Base-by-base conservation (phyloP, 2,797 vertebrate genomes). In the Heteromormyrus szaboi region DNA sequence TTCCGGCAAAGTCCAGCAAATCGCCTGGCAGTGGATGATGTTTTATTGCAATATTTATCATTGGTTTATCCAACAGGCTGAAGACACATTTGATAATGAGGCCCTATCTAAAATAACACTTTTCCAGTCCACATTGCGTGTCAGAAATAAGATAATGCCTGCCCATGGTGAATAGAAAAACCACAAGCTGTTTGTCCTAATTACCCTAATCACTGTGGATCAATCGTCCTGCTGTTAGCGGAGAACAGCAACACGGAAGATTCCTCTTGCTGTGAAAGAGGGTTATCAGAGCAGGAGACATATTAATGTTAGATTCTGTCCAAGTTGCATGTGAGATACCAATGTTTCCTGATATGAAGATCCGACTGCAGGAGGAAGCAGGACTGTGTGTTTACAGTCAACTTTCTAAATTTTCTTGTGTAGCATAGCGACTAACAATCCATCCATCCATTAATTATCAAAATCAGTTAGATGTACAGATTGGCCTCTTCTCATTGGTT, bases 151-250 rank as follows among this genome's bases (percentile, higher is more conserved):
- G 41, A 48, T 22, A 84, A 48, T 84, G 46, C 81, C 46, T 25
- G 46, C n/a, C 46, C 81, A 19, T 50, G 48, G 41, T 84, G 41
- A 50, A 22, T 59, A 90, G 84, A 88, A 88, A 56, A 76, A 89
- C 76, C 83, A 48, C 79, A 83, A 83, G 79, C 33, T 88, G 90
- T 89, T 90, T 86, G 88, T 89, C 65, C 65, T 87, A 87, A 89
- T 89, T 90, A 90, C 86, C 68, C 46, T 72, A 88, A 33, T 50
- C 54, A 88, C n/a, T 11, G 81, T 84, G 41, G 81, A 84, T 84
- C 44, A 84, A 84, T 79, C 7, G 72, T 79, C 72, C 72, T 44
- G 72, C 72, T 79, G 72, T 79, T 79, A 79, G 37, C 4, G 37
- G 37, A 19, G 72, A 44, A 37, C 12, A 72, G 72, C 17, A 9